Percentiles rank a stretch among this genome's conserved stretches.
phyloP scores from a whole-genome alignment of 2,888 invertebrate species.

The Auanema sp. region DNA sequence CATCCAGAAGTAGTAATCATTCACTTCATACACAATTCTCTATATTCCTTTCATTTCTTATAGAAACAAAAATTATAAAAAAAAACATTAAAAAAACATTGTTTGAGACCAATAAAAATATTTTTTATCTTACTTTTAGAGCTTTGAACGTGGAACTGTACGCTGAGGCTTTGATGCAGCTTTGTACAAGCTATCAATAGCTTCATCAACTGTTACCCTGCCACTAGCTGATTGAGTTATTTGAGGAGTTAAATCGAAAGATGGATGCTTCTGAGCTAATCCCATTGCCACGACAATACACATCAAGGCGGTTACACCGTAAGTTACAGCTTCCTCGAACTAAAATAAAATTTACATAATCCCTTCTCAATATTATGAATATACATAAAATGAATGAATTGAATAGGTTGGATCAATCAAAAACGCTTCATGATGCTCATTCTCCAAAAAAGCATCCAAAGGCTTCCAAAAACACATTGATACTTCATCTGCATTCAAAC shows the following conservation, averaged over 20 bases:
- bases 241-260: conserved; percentile 26
- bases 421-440: conserved; percentile 23
- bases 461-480: conserved; percentile 33
- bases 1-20: no score
- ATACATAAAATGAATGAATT: conserved; percentile 34
- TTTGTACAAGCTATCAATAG: background rate
- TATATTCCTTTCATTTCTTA: no score
- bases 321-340: conserved; percentile 32
- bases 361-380: background rate
- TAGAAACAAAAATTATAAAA: no score
- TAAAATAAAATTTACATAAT: conserved; percentile 8
- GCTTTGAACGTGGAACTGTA: no score
- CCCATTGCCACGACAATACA: conserved; percentile 37
- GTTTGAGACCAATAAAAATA: no score
- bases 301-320: conserved; percentile 40
- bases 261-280: conserved; percentile 20
- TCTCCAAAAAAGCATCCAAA: conserved; percentile 24
- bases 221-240: background rate
- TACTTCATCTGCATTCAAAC: conserved; percentile 25
- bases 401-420: conserved; percentile 25
- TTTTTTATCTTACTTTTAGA: no score
- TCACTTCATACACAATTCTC: no score
- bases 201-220: background rate
- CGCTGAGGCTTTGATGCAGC: no score
- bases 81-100: no score